phyloP scores from a whole-genome alignment of 2,888 invertebrate species.

The Heliconius ismenius region DNA sequence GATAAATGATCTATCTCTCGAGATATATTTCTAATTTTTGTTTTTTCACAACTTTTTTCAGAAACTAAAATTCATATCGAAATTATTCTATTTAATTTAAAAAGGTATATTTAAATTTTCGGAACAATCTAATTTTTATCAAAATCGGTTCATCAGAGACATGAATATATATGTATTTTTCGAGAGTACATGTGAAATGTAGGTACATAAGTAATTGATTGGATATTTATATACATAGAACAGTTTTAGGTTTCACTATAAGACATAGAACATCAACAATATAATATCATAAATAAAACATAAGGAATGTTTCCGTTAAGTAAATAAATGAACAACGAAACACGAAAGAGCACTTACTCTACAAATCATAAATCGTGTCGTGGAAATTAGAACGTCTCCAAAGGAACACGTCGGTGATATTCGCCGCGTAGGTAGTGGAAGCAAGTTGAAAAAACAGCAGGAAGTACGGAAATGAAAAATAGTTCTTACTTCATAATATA shows the following conservation, averaged over 20 bases:
- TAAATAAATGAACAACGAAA: constrained; percentile 24
- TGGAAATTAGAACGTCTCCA: constrained; percentile 30
- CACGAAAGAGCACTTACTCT: constrained; percentile 29
- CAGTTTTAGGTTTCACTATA: not conserved
- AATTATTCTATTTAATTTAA: too few relatives aligned
- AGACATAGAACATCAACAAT: not conserved
- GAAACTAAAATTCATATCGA: too few relatives aligned
- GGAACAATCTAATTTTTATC: too few relatives aligned
- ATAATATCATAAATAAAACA: constrained; percentile 11
- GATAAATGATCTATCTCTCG: not conserved
- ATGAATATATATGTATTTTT: too few relatives aligned
- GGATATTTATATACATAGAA: not conserved
- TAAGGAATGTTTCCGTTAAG: constrained; percentile 1
- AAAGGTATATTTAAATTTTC: too few relatives aligned
- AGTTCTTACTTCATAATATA: not conserved
- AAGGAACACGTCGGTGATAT: constrained; percentile 17
- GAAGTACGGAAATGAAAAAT: not conserved
- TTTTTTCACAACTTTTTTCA: too few relatives aligned
- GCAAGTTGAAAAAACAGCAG: not conserved
- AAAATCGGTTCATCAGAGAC: too few relatives aligned
- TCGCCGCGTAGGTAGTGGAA: not conserved
- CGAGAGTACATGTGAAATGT: too few relatives aligned
- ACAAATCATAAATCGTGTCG: constrained; percentile 32
- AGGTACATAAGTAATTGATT: not conserved
- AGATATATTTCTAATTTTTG: not conserved